phyloP scores from a whole-genome alignment of 1,140 invertebrate species.

The Lasioglossum albipes region DNA sequence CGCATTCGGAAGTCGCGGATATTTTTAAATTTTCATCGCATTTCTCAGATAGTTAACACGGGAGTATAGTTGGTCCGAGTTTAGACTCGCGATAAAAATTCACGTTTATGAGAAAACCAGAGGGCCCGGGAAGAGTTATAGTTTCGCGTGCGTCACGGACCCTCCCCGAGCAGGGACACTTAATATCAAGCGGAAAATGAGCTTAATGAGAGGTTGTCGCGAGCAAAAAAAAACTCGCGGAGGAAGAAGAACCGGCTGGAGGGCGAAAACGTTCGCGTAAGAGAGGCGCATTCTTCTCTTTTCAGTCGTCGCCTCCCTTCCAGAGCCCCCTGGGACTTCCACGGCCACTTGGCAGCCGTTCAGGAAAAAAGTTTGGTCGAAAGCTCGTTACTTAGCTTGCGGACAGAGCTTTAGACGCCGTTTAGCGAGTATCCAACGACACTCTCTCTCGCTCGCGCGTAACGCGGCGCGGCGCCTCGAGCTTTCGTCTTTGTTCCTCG shows the following conservation, averaged over 20 bases:
- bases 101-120: constrained; percentile 17
- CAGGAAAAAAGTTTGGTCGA: constrained; percentile 70
- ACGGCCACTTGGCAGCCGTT: constrained; percentile 70
- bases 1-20: too few species aligned
- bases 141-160: neutral
- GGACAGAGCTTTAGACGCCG: constrained; percentile 69
- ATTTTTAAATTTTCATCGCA: too few species aligned
- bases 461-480: constrained; percentile 31
- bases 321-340: constrained; percentile 41
- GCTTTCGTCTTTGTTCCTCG: constrained; percentile 17
- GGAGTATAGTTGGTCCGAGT: too few species aligned
- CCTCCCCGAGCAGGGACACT: constrained; percentile 51
- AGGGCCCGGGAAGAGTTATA: constrained; percentile 12
- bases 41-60: too few species aligned
- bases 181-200: constrained; percentile 69
- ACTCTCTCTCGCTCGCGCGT: constrained; percentile 44
- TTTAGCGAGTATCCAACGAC: constrained; percentile 58
- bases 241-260: constrained; percentile 59
- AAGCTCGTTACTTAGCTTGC: constrained; percentile 72
- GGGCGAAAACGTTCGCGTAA: constrained; percentile 58
- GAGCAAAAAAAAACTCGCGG: constrained; percentile 54
- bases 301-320: constrained; percentile 44
- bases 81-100: neutral
- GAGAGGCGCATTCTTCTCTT: constrained; percentile 52
- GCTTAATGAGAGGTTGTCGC: constrained; percentile 69